These are phyloP conservation scores for Ricordea florida DNA, from an alignment of 92 coral and sea anemone species.

Conservation along the genomic window DNA sequence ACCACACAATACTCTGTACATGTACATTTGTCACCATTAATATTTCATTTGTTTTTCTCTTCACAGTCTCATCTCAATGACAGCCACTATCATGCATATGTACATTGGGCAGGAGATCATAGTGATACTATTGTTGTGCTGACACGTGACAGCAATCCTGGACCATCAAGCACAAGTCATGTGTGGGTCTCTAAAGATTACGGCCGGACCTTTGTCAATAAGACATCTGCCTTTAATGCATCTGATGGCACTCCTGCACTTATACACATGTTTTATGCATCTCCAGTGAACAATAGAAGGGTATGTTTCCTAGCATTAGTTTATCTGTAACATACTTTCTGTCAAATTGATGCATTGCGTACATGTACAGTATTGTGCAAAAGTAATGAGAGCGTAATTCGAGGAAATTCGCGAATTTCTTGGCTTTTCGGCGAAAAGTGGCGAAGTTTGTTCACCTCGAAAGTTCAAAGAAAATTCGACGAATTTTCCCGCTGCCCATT, in stretches of 20 bases:
- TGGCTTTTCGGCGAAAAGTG: no score
- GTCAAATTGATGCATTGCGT: no score
- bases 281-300: conserved; percentile 83
- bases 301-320: no score
- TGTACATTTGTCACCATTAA: not conserved
- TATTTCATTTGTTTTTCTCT: not conserved
- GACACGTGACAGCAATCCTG: conserved; percentile 62
- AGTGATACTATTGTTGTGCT: conserved; percentile 87
- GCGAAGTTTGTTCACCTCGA: no score
- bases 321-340: no score
- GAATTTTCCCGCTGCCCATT: no score
- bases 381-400: no score
- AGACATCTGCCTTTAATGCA: conserved; percentile 46
- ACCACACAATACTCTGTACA: not conserved
- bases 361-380: no score
- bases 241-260: conserved; percentile 38
- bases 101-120: conserved; percentile 93
- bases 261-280: conserved; percentile 68
- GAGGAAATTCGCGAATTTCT: no score
- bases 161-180: conserved; percentile 70
- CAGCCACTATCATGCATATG: conserved; percentile 79
- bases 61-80: conserved; percentile 81
- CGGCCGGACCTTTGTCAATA: conserved; percentile 64
- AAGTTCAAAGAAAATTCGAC: no score
- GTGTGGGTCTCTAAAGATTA: conserved; percentile 92